Evolutionary conservation across 2,113 vertebrate species (phyloP), one percentile per base, ranked within the genome.

Genomic region (Zosterops hypoxanthus): DNA sequence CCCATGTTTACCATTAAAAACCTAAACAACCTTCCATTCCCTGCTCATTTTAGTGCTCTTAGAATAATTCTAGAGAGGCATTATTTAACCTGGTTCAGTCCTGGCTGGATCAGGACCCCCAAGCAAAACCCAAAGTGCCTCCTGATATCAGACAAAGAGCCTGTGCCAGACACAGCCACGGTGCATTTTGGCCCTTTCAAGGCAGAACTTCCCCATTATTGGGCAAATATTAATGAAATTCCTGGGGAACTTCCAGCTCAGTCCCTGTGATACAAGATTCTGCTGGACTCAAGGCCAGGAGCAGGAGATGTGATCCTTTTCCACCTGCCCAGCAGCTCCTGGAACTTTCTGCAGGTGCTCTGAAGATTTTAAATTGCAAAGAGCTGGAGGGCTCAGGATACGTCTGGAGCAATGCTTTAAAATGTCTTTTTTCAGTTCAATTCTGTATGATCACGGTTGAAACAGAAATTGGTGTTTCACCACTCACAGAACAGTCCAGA

Each of bases 231-330:
- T 70, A 47, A 87, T 34, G 39, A 68, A 50, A 90, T 64, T 82
- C 39, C 19, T 4, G 28, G 34, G 16, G 76, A 12, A 16, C 6
- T n/a, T 82, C 56, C 77, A 82, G 64, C 55, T 82, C 47, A 39
- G 39, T 66, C 66, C 47, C 57, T 66, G 17, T 9, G 52, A 33
- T 78, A 41, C 2, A 23, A 26, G 42, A 34, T 50, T 70, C 17
- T 70, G 47, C 47, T 63, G 59, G 81, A 63, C 36, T 53, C 60
- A 1, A 57, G 69, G 83, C 57, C 20, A 2, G 73, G 64, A 15
- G 8, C 59, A 6, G 1, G 29, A 78, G 28, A 18, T 0, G 0
- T 3, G 53, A 47, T 44, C 80, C 69, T 36, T 1, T 13, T 19
- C 52, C 22, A 17, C 52, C 47, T 5, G 20, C 53, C 65, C 82